These are phyloP conservation scores for Struthio camelus DNA, from an alignment of 2,113 vertebrate genomes.

Conservation along the genomic window DNA sequence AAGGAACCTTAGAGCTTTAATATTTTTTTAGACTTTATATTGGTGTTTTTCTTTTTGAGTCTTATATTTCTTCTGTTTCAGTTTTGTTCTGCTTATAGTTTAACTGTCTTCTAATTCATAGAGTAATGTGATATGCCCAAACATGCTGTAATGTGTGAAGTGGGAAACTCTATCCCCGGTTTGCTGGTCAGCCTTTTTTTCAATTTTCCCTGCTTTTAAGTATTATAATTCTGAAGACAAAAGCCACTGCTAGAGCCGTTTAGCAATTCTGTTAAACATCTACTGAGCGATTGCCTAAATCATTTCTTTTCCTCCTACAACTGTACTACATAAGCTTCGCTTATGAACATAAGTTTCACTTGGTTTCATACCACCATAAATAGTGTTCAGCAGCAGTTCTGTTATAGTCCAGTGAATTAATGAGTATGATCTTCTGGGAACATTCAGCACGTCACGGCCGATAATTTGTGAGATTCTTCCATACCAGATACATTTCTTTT, in stretches of 20 bases:
- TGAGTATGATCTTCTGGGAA: background rate
- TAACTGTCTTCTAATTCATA: background rate
- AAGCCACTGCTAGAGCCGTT: background rate
- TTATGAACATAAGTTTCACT: conserved; percentile 5
- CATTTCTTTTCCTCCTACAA: background rate
- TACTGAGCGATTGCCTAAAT: background rate
- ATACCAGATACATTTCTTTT: background rate
- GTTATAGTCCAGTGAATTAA: conserved; percentile 16
- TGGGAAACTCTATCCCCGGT: background rate
- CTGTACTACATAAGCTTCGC: background rate
- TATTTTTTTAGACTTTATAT: background rate
- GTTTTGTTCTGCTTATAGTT: background rate
- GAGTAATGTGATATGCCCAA: background rate
- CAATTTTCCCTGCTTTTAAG: background rate
- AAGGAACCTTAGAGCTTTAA: no score
- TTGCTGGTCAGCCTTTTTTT: background rate
- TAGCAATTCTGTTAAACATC: background rate
- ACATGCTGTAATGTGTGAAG: background rate
- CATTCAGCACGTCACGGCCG: background rate
- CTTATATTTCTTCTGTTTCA: background rate
- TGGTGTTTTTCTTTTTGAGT: background rate
- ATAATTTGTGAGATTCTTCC: background rate
- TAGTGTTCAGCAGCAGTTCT: background rate
- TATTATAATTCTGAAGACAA: background rate
- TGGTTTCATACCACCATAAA: conserved; percentile 9